Evolutionary conservation across 2,113 vertebrate genomes (phyloP).

Genomic region (Saguinus midas): DNA sequence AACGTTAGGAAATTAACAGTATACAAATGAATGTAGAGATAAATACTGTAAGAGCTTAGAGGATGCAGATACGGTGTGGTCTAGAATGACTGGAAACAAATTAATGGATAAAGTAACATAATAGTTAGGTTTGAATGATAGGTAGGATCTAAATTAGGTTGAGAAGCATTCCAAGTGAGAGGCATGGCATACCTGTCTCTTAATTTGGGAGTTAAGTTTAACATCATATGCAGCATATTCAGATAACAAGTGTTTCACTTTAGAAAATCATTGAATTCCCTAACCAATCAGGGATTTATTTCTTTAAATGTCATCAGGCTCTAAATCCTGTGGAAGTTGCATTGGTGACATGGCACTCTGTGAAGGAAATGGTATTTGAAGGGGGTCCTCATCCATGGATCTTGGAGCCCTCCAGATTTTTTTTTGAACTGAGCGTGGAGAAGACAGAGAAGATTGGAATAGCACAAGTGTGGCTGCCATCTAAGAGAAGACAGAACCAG

Average conservation of each 20-base stretch:
- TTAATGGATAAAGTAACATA: background rate
- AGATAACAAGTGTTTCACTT: background rate
- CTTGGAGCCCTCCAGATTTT: slow-evolving; percentile 81
- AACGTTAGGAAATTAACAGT: background rate
- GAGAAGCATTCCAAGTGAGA: background rate
- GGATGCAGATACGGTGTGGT: background rate
- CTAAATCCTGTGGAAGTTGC: slow-evolving; percentile 78
- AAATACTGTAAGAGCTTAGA: background rate
- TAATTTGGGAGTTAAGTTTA: slow-evolving; percentile 4
- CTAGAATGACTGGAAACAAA: background rate
- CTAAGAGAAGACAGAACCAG: slow-evolving; percentile 76
- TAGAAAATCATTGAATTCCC: background rate
- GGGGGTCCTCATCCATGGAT: slow-evolving; percentile 79
- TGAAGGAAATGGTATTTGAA: slow-evolving; percentile 78
- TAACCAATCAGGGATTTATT: background rate
- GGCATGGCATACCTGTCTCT: background rate
- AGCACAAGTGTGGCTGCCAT: slow-evolving; percentile 63
- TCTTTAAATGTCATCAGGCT: slow-evolving; percentile 64
- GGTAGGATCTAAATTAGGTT: background rate
- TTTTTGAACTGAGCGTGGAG: slow-evolving; percentile 72
- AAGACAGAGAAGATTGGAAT: slow-evolving; percentile 59
- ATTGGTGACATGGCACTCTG: slow-evolving; percentile 74
- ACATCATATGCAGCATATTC: slow-evolving; percentile 9
- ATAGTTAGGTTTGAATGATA: background rate
- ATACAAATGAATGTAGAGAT: background rate